These are phyloP conservation scores for Norana najaformis DNA, from an alignment of 2,888 invertebrate genomes.

Conservation along the genomic window DNA sequence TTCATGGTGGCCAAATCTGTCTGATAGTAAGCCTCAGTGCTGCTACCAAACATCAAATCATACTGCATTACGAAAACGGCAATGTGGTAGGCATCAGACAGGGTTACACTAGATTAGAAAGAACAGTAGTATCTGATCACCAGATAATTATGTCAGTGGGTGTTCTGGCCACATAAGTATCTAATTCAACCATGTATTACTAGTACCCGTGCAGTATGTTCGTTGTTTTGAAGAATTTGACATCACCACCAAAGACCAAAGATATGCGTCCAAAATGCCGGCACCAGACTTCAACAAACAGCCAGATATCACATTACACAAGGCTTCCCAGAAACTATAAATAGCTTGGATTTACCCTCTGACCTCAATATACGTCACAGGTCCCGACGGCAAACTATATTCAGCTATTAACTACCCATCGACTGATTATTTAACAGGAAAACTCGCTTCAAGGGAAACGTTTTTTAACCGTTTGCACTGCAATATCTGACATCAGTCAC, in stretches of 20 bases:
- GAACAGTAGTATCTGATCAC: neutral
- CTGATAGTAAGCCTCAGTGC: too few species aligned
- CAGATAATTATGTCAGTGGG: neutral
- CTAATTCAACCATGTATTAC: neutral
- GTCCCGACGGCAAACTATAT: neutral
- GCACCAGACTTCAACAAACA: constrained; percentile 1
- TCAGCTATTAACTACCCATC: neutral
- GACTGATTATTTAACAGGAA: neutral
- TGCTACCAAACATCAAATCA: too few species aligned
- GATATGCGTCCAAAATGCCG: neutral
- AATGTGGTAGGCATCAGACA: too few species aligned
- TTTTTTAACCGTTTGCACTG: neutral
- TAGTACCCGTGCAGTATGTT: neutral
- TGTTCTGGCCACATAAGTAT: neutral
- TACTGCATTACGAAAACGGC: too few species aligned
- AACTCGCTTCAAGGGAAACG: neutral
- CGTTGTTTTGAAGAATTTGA: neutral
- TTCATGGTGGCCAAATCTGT: too few species aligned
- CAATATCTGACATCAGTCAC: neutral
- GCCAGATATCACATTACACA: neutral
- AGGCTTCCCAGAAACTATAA: neutral
- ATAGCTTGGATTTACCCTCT: constrained; percentile 5
- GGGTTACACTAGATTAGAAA: too few species aligned
- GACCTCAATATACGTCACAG: neutral
- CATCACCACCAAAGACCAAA: neutral